phyloP scores from a whole-genome alignment of 2,888 invertebrate species.

The Agrotis segetum region DNA sequence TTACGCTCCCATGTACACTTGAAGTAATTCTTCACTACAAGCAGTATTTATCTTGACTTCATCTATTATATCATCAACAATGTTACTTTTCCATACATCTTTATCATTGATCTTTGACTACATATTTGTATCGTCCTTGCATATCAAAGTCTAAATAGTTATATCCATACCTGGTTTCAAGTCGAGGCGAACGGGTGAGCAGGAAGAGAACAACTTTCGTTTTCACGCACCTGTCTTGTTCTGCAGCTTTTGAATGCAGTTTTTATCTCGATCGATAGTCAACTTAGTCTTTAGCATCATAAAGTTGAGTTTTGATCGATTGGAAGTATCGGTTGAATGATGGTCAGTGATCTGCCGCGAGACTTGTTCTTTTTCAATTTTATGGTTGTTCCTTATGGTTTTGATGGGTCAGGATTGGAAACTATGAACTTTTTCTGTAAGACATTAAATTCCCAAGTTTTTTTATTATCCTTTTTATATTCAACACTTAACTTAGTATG shows the following conservation, averaged over 20 bases:
- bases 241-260: constrained; percentile 79
- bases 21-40: constrained; percentile 15
- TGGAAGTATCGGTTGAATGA: constrained; percentile 32
- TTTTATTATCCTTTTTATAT: background rate
- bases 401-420: background rate
- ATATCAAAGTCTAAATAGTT: constrained; percentile 72
- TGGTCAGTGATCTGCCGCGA: constrained; percentile 61
- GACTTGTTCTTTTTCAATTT: constrained; percentile 61
- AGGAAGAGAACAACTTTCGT: constrained; percentile 91
- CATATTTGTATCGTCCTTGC: constrained; percentile 68
- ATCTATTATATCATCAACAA: constrained; percentile 25
- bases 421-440: constrained; percentile 6
- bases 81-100: constrained; percentile 43
- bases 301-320: constrained; percentile 45
- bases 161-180: constrained; percentile 72
- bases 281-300: constrained; percentile 62
- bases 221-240: constrained; percentile 90
- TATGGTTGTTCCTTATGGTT: constrained; percentile 45
- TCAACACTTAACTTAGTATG: background rate
- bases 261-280: constrained; percentile 67
- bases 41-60: constrained; percentile 7
- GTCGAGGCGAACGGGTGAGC: constrained; percentile 86
- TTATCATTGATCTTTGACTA: constrained; percentile 63
- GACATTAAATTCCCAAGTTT: background rate
- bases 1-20: background rate